Evolutionary conservation across 2,113 vertebrate species (phyloP).

Genomic region (Kobus ellipsiprymnus): DNA sequence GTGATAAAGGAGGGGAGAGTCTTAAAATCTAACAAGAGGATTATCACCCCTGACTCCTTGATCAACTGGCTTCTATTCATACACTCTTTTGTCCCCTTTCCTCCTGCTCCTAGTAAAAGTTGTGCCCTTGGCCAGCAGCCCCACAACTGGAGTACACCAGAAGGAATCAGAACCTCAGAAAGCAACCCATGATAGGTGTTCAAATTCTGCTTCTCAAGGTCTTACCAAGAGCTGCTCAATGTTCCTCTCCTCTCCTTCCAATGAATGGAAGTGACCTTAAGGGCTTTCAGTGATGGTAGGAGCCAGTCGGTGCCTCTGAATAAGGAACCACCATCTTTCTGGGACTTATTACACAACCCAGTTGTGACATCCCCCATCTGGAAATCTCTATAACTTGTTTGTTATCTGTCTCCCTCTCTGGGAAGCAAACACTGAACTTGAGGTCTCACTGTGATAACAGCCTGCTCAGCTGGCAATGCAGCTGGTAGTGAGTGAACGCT

Average conservation of each 20-base stretch:
- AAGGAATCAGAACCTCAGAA: neutral
- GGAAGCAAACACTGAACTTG: slow-evolving; percentile 14
- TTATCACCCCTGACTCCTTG: too few relatives aligned
- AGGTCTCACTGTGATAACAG: neutral
- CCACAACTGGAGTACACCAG: neutral
- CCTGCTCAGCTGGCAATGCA: slow-evolving; percentile 13
- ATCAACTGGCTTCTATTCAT: neutral
- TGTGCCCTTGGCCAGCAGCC: neutral
- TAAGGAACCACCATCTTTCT: neutral
- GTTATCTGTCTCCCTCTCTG: neutral
- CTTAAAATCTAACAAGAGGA: neutral
- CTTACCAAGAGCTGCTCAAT: neutral
- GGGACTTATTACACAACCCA: neutral
- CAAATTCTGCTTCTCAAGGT: neutral
- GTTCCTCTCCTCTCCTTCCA: neutral
- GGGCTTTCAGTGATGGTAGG: neutral
- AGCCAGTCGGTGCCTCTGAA: neutral
- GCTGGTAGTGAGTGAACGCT: neutral
- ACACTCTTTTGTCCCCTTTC: neutral
- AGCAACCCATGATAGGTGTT: neutral
- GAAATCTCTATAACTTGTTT: neutral
- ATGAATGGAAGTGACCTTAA: neutral
- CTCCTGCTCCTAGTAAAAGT: neutral
- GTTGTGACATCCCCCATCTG: neutral
- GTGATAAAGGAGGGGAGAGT: neutral